Base-by-base conservation (phyloP, 2,113 vertebrate genomes). In the Cettia cetti region DNA sequence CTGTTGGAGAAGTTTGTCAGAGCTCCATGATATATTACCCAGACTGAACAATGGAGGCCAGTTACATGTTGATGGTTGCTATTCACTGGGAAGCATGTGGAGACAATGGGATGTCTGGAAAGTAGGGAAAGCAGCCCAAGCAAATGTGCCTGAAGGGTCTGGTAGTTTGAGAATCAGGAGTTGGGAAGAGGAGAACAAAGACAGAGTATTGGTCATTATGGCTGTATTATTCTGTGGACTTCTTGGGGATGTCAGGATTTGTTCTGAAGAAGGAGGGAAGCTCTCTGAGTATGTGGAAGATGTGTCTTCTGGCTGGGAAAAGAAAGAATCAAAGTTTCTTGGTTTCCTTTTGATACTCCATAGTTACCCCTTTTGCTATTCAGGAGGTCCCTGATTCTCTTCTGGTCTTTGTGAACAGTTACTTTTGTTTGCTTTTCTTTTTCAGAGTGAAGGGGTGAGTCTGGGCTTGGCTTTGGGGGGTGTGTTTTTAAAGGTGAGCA, bases 101-200 rank as follows among this genome's bases (percentile, higher is more conserved):
- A 96, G 77, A 97, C 96, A 97, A 97, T 96, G 77, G 89, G 74
- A 57, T 82, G 86, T 81, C 81, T 91, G 82, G 61, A 93, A 75
- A 21, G 2, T 23, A 56, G 86, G 83, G 83, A 92, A 92, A 47
- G 19, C 86, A 86, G 40, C 86, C 86, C 91, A 87, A 74, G 64
- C 53, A 92, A 84, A 60, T 60, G 52, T 82, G 94, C 95, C 94
- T 72, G 89, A 61, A 93, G 95, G 91, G 57, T 52, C 52, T 81
- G 11, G 49, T 89, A 49, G 82, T 92, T 96, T 39, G 49, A 65
- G 86, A 64, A 21, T 83, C 60, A 40, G 39, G 61, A 75, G 84
- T 68, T 84, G 89, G 52, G 60, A 81, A 53, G 50, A 52, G 53
- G 47, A 92, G 89, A 95, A 94, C 92, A 96, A 97, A 97, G 49